Conservation (phyloP, 2,888 invertebrate species). For the Eledona agricola region DNA sequence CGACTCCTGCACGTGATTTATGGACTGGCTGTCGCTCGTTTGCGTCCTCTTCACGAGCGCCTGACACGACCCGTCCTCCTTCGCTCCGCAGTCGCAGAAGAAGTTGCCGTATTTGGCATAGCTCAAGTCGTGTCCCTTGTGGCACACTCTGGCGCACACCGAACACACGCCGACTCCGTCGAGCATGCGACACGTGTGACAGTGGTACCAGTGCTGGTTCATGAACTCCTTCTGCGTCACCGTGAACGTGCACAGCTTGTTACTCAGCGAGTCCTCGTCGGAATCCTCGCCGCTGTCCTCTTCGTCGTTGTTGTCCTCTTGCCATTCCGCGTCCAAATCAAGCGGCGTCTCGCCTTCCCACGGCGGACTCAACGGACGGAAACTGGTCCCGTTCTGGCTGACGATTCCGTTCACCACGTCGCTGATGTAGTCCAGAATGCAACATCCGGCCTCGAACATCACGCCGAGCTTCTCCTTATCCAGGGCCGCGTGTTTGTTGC, state of each 20-base stretch:
- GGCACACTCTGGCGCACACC: conserved; percentile 96
- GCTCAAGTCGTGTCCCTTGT: conserved; percentile 94
- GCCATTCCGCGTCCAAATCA: conserved; percentile 83
- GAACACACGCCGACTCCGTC: conserved; percentile 98
- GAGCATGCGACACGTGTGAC: conserved; percentile 98
- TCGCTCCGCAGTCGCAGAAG: conserved; percentile 99
- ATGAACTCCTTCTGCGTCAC: conserved; percentile 94
- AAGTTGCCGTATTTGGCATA: conserved; percentile 99
- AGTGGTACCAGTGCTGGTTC: conserved; percentile 99
- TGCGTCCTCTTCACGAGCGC: conserved; percentile 72
- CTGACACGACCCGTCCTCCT: conserved; percentile 84
- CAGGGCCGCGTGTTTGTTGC: conserved; percentile 69
- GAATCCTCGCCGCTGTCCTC: conserved; percentile 95
- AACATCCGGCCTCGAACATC: conserved; percentile 81
- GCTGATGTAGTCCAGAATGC: conserved; percentile 83
- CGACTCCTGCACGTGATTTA: conserved; percentile 30
- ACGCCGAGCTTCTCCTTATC: conserved; percentile 62
- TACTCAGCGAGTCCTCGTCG: conserved; percentile 90
- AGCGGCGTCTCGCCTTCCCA: conserved; percentile 83
- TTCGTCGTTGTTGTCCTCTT: conserved; percentile 88
- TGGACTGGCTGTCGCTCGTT: conserved; percentile 46
- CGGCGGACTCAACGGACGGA: conserved; percentile 71
- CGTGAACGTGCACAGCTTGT: conserved; percentile 95
- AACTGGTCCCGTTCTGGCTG: conserved; percentile 39
- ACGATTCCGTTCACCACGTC: conserved; percentile 72